A percentile compares a stretch with the other conserved stretches of the same genome.
Conservation (phyloP, 2,113 vertebrate species). For the Deroptyus accipitrinus region DNA sequence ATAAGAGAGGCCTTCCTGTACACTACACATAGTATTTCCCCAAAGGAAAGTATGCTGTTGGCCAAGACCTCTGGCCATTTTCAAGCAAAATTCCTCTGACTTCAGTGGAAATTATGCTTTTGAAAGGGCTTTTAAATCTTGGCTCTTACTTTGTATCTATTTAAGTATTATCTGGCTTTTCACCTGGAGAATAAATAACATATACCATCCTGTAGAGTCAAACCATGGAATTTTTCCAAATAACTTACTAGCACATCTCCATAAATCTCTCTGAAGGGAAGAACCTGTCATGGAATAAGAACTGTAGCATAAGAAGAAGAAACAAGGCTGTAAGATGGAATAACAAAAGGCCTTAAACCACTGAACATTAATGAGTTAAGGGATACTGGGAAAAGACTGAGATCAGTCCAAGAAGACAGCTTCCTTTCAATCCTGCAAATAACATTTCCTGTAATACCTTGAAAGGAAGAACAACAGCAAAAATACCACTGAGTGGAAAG, state of each 20-base stretch:
- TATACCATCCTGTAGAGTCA: slow-evolving; percentile 6
- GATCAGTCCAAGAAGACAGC: not conserved
- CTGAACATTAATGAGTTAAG: not conserved
- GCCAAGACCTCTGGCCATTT: not conserved
- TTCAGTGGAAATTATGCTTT: not conserved
- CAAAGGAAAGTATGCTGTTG: not conserved
- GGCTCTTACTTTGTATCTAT: not conserved
- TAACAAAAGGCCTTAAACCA: not conserved
- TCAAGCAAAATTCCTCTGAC: not conserved
- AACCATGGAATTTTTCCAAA: not conserved
- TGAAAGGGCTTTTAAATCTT: not conserved
- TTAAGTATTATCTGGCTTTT: slow-evolving; percentile 28
- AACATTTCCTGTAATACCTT: not conserved
- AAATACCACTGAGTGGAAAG: not conserved
- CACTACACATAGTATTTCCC: not conserved
- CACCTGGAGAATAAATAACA: slow-evolving; percentile 29
- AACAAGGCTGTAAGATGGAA: not conserved
- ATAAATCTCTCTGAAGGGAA: slow-evolving; percentile 42
- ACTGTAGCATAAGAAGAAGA: not conserved
- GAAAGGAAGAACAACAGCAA: not conserved
- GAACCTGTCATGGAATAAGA: slow-evolving; percentile 3
- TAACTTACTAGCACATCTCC: not conserved
- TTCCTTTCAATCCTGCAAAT: not conserved
- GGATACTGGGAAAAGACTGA: not conserved
- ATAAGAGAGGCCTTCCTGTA: not conserved